A percentile compares a stretch with the other conserved stretches of the same genome.
Conservation (phyloP, 2,113 vertebrate genomes). For the Sylvia atricapilla region DNA sequence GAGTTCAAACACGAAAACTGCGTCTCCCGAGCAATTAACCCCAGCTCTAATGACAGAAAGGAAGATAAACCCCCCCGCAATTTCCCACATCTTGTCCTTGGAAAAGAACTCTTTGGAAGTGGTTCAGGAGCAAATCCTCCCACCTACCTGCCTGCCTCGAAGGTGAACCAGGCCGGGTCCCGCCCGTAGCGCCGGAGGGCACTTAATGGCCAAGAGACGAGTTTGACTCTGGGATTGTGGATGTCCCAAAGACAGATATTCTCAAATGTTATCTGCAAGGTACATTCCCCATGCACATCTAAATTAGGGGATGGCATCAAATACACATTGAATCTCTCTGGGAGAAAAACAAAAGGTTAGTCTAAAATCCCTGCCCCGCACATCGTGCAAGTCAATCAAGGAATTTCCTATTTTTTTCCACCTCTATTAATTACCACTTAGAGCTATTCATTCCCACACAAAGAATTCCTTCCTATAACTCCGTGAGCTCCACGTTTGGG, state of each 20-base stretch:
- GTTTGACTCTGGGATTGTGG: slow-evolving; percentile 81
- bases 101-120: accelerated
- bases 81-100: not conserved
- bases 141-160: slow-evolving; percentile 84
- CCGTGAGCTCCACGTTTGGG: not conserved
- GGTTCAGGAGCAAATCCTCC: accelerated
- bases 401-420: slow-evolving; percentile 54
- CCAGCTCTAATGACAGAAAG: not conserved
- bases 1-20: not conserved
- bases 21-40: not conserved
- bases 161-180: slow-evolving; percentile 84
- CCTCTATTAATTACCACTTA: not conserved
- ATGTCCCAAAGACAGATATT: slow-evolving; percentile 83
- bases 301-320: slow-evolving; percentile 86
- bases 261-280: slow-evolving; percentile 85
- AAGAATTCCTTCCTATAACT: not conserved
- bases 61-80: not conserved
- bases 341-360: slow-evolving; percentile 80
- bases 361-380: slow-evolving; percentile 72
- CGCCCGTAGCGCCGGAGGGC: slow-evolving; percentile 82
- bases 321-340: slow-evolving; percentile 88
- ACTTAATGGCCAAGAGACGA: slow-evolving; percentile 82
- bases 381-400: slow-evolving; percentile 58
- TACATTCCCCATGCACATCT: slow-evolving; percentile 85
- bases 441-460: not conserved